Conservation (phyloP, 2,888 invertebrate genomes). For the Odontocolon sp. region DNA sequence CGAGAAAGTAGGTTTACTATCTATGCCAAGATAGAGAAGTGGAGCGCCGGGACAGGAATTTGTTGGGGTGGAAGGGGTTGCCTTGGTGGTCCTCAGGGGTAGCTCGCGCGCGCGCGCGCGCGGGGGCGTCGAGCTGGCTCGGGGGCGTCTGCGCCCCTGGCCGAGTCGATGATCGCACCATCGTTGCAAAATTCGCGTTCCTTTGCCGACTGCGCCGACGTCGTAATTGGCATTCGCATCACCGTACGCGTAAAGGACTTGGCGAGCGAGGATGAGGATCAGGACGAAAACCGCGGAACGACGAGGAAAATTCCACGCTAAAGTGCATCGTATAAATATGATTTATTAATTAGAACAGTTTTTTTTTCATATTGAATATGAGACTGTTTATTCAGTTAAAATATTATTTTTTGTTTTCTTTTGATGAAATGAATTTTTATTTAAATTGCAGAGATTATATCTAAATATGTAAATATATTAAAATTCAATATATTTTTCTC, state of each 20-base stretch:
- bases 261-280: neutral
- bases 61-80: slow-evolving; percentile 32
- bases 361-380: no score
- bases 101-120: slow-evolving; percentile 32
- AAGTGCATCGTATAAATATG: no score
- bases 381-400: no score
- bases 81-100: slow-evolving; percentile 16
- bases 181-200: slow-evolving; percentile 54
- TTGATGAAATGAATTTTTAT: no score
- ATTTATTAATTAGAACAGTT: slow-evolving; percentile 1
- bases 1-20: slow-evolving; percentile 24
- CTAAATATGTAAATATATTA: no score
- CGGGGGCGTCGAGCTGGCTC: slow-evolving; percentile 33
- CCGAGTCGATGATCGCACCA: slow-evolving; percentile 61
- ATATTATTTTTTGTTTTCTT: no score
- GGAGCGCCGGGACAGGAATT: slow-evolving; percentile 56
- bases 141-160: slow-evolving; percentile 62
- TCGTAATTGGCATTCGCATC: slow-evolving; percentile 54
- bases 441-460: no score
- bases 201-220: slow-evolving; percentile 57
- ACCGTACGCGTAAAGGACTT: neutral
- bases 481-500: no score
- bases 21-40: slow-evolving; percentile 51
- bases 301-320: slow-evolving; percentile 2
- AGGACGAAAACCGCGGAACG: slow-evolving; percentile 1